A percentile compares a stretch with the other conserved stretches of the same genome.
Conservation (phyloP, 2,113 vertebrate genomes). For the Dipodomys merriami region DNA sequence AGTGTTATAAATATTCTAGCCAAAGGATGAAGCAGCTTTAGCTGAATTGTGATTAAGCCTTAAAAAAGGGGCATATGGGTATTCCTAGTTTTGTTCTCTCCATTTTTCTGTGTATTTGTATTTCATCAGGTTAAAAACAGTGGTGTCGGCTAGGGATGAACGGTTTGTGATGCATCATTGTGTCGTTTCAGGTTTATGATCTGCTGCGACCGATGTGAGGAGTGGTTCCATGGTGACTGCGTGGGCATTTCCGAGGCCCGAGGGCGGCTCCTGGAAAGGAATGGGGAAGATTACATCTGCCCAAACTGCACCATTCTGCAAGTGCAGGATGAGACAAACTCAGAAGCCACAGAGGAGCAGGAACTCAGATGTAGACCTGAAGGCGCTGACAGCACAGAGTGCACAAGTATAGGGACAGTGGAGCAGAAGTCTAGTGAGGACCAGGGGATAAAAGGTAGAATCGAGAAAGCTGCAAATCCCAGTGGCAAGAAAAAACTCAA, state of each 20-base stretch:
- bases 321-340: constrained; percentile 86
- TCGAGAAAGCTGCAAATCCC: constrained; percentile 91
- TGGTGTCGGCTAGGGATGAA: too few relatives aligned
- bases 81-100: too few relatives aligned
- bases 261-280: constrained; percentile 89
- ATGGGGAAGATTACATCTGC: constrained; percentile 93
- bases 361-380: constrained; percentile 71
- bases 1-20: not conserved
- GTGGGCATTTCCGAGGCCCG: constrained; percentile 92
- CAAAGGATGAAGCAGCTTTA: not conserved
- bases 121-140: too few relatives aligned
- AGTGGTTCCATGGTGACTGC: constrained; percentile 96
- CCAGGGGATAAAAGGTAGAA: constrained; percentile 90
- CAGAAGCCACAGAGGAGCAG: constrained; percentile 73
- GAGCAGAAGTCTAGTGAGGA: constrained; percentile 87
- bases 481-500: constrained; percentile 99
- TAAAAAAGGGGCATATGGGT: too few relatives aligned
- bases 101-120: too few relatives aligned
- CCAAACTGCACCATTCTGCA: constrained; percentile 92
- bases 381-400: constrained; percentile 81
- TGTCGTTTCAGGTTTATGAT: constrained; percentile 93
- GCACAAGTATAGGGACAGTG: constrained; percentile 84
- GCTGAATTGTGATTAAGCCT: too few relatives aligned
- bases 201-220: constrained; percentile 94
- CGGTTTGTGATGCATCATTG: not conserved